Evolutionary conservation across 2,113 vertebrate genomes (phyloP).

Genomic region (Engraulis encrasicolus): DNA sequence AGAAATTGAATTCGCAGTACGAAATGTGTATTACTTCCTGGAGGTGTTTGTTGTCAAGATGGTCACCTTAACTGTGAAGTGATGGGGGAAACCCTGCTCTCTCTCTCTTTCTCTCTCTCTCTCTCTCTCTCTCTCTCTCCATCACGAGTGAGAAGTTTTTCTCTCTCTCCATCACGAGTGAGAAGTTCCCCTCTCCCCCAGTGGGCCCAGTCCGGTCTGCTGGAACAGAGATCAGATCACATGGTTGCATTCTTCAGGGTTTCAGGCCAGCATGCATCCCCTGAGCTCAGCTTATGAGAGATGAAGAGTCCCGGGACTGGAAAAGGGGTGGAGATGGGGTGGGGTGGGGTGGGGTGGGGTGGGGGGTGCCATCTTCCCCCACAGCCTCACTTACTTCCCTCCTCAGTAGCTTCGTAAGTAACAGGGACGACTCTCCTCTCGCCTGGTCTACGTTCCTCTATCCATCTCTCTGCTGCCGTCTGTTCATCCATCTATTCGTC

Average conservation of each 20-base stretch:
- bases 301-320: neutral
- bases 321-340: neutral
- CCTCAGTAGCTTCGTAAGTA: neutral
- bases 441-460: neutral
- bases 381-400: slow-evolving; percentile 15
- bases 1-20: no score
- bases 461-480: no score
- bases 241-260: slow-evolving; percentile 55
- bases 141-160: no score
- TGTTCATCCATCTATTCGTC: no score
- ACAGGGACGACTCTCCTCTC: neutral
- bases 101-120: neutral
- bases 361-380: neutral
- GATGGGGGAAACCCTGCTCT: no score
- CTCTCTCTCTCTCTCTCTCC: neutral
- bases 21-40: no score
- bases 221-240: slow-evolving; percentile 50
- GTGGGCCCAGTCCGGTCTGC: slow-evolving; percentile 21
- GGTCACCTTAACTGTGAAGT: no score
- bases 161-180: slow-evolving; percentile 35
- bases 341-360: slow-evolving; percentile 22
- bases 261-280: slow-evolving; percentile 36
- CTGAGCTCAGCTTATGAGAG: neutral
- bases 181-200: slow-evolving; percentile 26
- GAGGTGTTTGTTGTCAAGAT: no score